A percentile compares a stretch with the other conserved stretches of the same genome.
These are phyloP conservation scores for Osmerus mordax DNA, from an alignment of 2,113 vertebrate genomes.

Conservation along the genomic window DNA sequence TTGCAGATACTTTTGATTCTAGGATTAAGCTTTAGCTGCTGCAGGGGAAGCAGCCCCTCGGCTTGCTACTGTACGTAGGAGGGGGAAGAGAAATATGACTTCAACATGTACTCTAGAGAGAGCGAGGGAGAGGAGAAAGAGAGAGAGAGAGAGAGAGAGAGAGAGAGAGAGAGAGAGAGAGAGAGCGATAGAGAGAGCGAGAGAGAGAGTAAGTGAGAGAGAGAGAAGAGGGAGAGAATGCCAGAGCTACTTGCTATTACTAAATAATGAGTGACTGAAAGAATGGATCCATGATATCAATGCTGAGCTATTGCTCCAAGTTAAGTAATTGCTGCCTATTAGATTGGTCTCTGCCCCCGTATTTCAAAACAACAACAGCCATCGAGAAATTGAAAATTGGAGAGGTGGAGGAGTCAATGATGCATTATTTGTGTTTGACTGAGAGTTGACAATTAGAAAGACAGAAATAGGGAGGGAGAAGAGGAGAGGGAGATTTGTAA, in stretches of 20 bases:
- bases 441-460: conserved; percentile 25
- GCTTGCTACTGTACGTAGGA: too few species aligned
- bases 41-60: too few species aligned
- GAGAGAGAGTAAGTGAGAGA: too few species aligned
- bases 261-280: conserved; percentile 56
- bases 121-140: too few species aligned
- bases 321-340: conserved; percentile 65
- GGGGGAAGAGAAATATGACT: too few species aligned
- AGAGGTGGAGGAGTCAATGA: conserved; percentile 23
- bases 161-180: too few species aligned
- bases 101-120: too few species aligned
- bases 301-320: conserved; percentile 47
- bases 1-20: too few species aligned
- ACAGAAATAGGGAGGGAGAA: background rate
- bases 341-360: conserved; percentile 43
- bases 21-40: too few species aligned
- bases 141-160: too few species aligned
- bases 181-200: too few species aligned
- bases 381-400: conserved; percentile 44
- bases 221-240: background rate
- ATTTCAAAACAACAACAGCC: conserved; percentile 54
- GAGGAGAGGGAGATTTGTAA: background rate
- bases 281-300: conserved; percentile 64
- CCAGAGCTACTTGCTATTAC: conserved; percentile 4
- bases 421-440: conserved; percentile 45